phyloP scores from a whole-genome alignment of 2,113 vertebrate genomes.

The Cryptomyrus ogoouensis region DNA sequence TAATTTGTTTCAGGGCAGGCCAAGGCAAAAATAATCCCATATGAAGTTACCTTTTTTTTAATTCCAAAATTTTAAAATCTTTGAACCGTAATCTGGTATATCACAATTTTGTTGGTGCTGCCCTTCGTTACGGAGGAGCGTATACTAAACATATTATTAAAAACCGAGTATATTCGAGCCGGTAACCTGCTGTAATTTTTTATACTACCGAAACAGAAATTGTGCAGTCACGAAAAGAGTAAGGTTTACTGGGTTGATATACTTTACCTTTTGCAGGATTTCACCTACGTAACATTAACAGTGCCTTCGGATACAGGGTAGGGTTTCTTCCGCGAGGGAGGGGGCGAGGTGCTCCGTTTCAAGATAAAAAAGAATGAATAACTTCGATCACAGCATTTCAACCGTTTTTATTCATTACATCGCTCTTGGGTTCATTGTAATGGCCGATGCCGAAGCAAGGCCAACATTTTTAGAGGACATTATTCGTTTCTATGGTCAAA shows the following conservation, averaged over 20 bases:
- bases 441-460: not conserved
- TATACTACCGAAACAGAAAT: not conserved
- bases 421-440: not conserved
- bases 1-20: not conserved
- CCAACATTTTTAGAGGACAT: conserved; percentile 38
- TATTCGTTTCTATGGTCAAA: conserved; percentile 49
- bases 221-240: not conserved
- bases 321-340: not conserved
- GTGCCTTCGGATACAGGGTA: not conserved
- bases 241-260: not conserved
- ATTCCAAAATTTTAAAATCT: not conserved
- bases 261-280: not conserved
- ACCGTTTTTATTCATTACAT: not conserved
- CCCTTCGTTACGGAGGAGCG: not conserved
- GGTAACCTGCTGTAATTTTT: not conserved
- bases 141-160: not conserved
- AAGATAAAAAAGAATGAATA: not conserved
- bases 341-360: not conserved
- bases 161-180: not conserved
- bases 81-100: not conserved
- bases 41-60: not conserved
- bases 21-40: not conserved
- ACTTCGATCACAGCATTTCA: not conserved
- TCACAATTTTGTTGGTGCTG: not conserved
- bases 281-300: not conserved